Conservation (phyloP, 2,888 invertebrate species). For the Oxytorus armatus region DNA sequence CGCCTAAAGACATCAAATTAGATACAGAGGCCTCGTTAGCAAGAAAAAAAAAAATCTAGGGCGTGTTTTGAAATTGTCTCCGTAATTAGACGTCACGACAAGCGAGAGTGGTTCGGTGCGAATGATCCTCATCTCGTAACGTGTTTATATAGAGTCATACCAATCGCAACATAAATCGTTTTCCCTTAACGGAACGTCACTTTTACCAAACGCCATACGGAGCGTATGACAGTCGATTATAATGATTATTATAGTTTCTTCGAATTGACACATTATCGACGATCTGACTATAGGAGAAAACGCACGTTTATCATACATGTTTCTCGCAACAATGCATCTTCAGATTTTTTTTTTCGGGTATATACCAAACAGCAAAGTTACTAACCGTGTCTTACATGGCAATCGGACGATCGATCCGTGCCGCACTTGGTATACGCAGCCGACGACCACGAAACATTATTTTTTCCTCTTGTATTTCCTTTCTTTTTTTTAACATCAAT, state of each 20-base stretch:
- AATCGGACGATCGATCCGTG: constrained; percentile 72
- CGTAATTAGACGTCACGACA: constrained; percentile 56
- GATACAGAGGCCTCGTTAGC: constrained; percentile 22
- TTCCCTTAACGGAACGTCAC: constrained; percentile 28
- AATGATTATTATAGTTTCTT: background rate
- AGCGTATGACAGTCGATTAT: background rate
- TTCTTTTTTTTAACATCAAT: background rate
- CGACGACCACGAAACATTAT: constrained; percentile 53
- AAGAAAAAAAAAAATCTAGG: constrained; percentile 48
- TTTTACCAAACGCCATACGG: constrained; percentile 39
- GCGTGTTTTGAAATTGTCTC: constrained; percentile 66
- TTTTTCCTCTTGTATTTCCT: constrained; percentile 19
- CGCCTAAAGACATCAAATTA: constrained; percentile 25
- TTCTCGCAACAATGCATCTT: constrained; percentile 2
- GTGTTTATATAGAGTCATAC: background rate
- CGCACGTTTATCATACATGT: constrained; percentile 24
- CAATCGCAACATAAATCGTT: constrained; percentile 8
- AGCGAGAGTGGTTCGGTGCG: constrained; percentile 27
- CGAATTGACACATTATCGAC: constrained; percentile 12
- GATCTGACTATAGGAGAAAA: constrained; percentile 4
- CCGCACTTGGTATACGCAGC: constrained; percentile 66
- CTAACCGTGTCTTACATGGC: constrained; percentile 75
- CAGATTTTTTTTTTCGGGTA: background rate
- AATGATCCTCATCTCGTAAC: constrained; percentile 14
- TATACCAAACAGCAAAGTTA: constrained; percentile 26